Conservation (phyloP, 2,113 vertebrate species). For the Nicator chloris region DNA sequence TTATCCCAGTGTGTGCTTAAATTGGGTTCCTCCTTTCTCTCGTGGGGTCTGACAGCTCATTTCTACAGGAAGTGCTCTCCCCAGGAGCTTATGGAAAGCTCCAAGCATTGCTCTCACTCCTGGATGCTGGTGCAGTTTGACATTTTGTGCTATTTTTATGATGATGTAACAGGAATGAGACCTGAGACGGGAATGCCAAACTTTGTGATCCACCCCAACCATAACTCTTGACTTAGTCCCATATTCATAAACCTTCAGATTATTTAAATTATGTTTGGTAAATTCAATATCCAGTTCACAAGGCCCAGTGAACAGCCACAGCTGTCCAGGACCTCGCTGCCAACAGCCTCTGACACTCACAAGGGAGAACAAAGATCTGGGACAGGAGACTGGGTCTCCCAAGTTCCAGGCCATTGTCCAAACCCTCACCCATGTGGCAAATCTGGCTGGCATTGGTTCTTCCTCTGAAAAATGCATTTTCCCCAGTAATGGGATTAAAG, state of each 20-base stretch:
- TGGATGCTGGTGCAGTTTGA: background rate
- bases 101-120: background rate
- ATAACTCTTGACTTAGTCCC: background rate
- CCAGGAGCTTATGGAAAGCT: background rate
- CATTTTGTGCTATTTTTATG: background rate
- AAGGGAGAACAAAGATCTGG: background rate
- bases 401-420: background rate
- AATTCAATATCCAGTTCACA: background rate
- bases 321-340: background rate
- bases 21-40: background rate
- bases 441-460: background rate
- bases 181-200: background rate
- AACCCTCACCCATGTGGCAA: background rate
- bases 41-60: background rate
- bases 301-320: background rate
- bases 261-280: background rate
- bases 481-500: background rate
- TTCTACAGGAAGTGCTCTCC: background rate
- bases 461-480: background rate
- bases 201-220: background rate
- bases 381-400: background rate
- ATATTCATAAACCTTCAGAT: background rate
- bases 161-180: background rate
- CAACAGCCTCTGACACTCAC: background rate
- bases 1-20: background rate